Evolutionary conservation across 2,797 vertebrate genomes (phyloP), one percentile per base, ranked within the genome.

Genomic region (Eurystomus glaucurus): DNA sequence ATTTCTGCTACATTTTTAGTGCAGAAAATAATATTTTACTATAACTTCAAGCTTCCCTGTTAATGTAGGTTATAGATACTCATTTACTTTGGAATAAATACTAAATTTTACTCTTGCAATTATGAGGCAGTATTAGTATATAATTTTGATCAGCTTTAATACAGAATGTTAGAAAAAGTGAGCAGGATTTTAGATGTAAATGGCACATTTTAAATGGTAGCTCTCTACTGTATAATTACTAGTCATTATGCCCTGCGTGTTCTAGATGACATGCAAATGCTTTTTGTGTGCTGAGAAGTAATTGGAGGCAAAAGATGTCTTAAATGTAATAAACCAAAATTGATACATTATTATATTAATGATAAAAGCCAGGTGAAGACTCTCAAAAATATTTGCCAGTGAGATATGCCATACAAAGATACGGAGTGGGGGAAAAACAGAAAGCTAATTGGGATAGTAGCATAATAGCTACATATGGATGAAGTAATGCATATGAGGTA

Each of bases 141-240:
- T 87, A 85, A 90, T 95, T 95, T 92, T 85, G 93, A 94, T 93
- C 81, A 89, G 55, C n/a, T 96, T 96, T 92, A 91, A 91, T 87
- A 60, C 11, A 60, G 60, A 83, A 85, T 58, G 37, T 57, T 86
- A 74, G 57, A 82, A 72, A 87, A 92, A 92, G 92, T 55, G n/a
- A 94, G 19, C 45, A 68, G 80, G 57, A 61, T 92, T 95, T 80
- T 31, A 83, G 91, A 89, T 82, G 57, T 58, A 87, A 92, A 82
- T 85, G 39, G 19, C 66, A 90, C 29, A 23, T 21, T 62, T 94
- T 93, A 91, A 85, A 77, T 82, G 31, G 35, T 58, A 88, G 58
- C 37, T 78, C 25, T 71, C 45, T 65, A n/a, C 64, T 71, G 1
- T 51, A 12, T 78, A 84, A 84, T 86, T 86, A 77, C 69, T 90